These are phyloP conservation scores for Leptopterna dolabrata DNA, from an alignment of 2,888 invertebrate species.

Conservation along the genomic window DNA sequence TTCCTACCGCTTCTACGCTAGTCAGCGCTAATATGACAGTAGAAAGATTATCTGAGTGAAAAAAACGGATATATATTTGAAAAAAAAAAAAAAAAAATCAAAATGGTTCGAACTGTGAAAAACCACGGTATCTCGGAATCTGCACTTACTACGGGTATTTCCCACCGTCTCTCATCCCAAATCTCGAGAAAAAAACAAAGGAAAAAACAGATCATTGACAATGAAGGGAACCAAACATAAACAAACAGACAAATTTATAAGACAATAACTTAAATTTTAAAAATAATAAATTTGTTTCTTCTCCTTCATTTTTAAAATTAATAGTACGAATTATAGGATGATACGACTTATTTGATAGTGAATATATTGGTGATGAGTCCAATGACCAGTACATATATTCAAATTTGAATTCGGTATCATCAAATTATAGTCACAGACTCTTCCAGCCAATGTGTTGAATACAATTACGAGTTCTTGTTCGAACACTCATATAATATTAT, in stretches of 20 bases:
- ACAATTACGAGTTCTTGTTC: too few species aligned
- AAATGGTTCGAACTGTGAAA: not conserved
- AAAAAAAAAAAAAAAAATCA: not conserved
- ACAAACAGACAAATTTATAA: not conserved
- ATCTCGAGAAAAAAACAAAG: not conserved
- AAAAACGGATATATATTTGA: not conserved
- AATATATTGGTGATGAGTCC: too few species aligned
- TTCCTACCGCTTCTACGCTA: not conserved
- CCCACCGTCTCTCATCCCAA: conserved; percentile 11
- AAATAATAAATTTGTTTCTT: too few species aligned
- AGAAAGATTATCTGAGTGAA: not conserved
- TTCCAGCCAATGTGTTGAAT: too few species aligned
- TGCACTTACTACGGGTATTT: conserved; percentile 2
- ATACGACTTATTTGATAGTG: too few species aligned
- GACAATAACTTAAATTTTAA: not conserved
- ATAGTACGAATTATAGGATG: too few species aligned
- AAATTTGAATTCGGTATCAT: too few species aligned
- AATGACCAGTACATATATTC: too few species aligned
- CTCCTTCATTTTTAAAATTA: too few species aligned
- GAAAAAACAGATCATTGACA: not conserved
- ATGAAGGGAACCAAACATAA: not conserved
- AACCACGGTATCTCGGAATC: not conserved
- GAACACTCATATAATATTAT: too few species aligned
- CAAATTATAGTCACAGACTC: too few species aligned
- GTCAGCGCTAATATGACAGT: not conserved